Base-by-base conservation (phyloP, 2,113 vertebrate species). In the Cyprinodon tularosa region DNA sequence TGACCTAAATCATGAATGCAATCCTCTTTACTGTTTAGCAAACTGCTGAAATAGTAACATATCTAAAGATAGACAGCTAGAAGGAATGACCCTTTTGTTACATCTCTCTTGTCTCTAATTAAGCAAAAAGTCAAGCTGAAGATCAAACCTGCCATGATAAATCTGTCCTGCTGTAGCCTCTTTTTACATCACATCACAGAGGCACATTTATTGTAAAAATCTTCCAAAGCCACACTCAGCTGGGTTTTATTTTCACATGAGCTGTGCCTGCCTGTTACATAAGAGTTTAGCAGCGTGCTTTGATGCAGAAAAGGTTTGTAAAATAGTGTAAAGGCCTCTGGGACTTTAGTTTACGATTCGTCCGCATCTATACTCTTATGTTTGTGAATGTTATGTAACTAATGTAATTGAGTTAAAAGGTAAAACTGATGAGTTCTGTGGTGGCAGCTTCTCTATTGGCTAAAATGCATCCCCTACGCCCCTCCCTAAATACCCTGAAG, bases 271-370 rank as follows among this genome's bases (percentile, higher is more conserved):
- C 53, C 14, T 8, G 71, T 84, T 82, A 72, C 66, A 68, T 87
- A 88, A 90, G 45, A 69, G 72, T 69, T 57, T 36, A 62, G 50
- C 68, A 82, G 77, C 59, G 62, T 9, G 66, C 71, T 68, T 66
- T 42, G 71, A 14, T 59, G 63, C 22, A 76, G 20, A 57, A 42
- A 77, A 14, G 11, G 14, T 11, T 20, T 40, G 62, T 40, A 20
- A 57, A 57, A 57, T 57, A 57, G 20, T n/a, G 17, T 9, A 4
- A 57, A 57, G n/a, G 20, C 0, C 17, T 57, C 48, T 7, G 15
- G 48, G 17, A 53, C 15, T 53, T 17, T 7, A 53, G 4, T 53
- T 20, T 15, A 7, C 0, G 48, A 50, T 4, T 17, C 0, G 48
- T 53, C 14, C 4, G 7, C 15, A 53, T 17, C 1, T 53, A 17